These are phyloP conservation scores for Stomatorhinus walkeri DNA, from an alignment of 2,797 vertebrate genomes.

Conservation along the genomic window DNA sequence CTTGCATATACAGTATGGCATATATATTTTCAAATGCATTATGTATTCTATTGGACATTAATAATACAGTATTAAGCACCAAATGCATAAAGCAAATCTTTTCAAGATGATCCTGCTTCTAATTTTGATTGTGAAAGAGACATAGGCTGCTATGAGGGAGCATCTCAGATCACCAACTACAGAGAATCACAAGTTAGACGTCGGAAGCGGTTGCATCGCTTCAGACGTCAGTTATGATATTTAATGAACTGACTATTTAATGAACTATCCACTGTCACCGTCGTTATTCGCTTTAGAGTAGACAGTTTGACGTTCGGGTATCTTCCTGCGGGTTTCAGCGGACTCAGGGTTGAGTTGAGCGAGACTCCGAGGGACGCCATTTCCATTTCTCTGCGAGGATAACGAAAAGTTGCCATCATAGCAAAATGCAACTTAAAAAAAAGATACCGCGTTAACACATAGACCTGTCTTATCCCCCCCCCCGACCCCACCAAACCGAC, in stretches of 20 bases:
- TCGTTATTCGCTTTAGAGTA: neutral
- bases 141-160: neutral
- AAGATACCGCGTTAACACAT: neutral
- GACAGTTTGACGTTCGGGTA: neutral
- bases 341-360: neutral
- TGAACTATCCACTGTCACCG: neutral
- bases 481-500: neutral
- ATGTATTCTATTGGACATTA: neutral
- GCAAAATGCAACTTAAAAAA: neutral
- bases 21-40: neutral
- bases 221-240: neutral
- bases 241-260: neutral
- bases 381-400: neutral
- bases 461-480: constrained; percentile 19
- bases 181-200: neutral
- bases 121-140: neutral
- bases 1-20: neutral
- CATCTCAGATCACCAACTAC: neutral
- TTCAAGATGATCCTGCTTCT: neutral
- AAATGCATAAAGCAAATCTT: neutral
- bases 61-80: neutral
- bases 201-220: neutral
- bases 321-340: neutral
- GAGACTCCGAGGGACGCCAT: neutral
- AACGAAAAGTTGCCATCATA: neutral